Conservation (phyloP, 2,888 invertebrate genomes). For the Ornithoptera priamus region DNA sequence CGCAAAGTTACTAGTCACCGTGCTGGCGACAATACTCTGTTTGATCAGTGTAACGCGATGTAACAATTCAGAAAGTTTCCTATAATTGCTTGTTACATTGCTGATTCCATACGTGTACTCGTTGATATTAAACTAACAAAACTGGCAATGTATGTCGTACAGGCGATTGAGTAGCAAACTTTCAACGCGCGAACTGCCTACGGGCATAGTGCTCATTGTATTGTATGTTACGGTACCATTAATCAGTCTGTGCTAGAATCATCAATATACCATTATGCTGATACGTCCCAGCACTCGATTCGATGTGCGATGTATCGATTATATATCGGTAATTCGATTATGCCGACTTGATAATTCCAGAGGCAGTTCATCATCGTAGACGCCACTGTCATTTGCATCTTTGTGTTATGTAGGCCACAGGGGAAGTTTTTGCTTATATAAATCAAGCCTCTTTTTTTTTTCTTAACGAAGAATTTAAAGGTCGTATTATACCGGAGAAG, state of each 20-base stretch:
- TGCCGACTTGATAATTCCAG: conserved; percentile 57
- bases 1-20: conserved; percentile 71
- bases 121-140: conserved; percentile 14
- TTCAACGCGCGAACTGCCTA: conserved; percentile 48
- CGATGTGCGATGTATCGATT: conserved; percentile 72
- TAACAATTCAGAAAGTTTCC: conserved; percentile 7
- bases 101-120: conserved; percentile 10
- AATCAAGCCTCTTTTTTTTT: no score
- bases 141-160: conserved; percentile 42
- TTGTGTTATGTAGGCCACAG: conserved; percentile 32
- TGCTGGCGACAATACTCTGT: conserved; percentile 75
- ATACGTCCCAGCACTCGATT: conserved; percentile 76
- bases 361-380: conserved; percentile 69
- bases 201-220: conserved; percentile 65
- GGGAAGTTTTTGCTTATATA: not conserved
- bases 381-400: conserved; percentile 52
- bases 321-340: conserved; percentile 76
- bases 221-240: conserved; percentile 68
- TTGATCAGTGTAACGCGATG: conserved; percentile 42
- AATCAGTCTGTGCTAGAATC: conserved; percentile 77
- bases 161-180: conserved; percentile 26
- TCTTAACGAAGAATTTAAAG: no score
- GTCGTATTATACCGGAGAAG: no score
- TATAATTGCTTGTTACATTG: conserved; percentile 39
- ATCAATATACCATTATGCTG: conserved; percentile 77